Evolutionary conservation across 2,113 vertebrate species (phyloP).

Genomic region (Hippopotamus amphibius): DNA sequence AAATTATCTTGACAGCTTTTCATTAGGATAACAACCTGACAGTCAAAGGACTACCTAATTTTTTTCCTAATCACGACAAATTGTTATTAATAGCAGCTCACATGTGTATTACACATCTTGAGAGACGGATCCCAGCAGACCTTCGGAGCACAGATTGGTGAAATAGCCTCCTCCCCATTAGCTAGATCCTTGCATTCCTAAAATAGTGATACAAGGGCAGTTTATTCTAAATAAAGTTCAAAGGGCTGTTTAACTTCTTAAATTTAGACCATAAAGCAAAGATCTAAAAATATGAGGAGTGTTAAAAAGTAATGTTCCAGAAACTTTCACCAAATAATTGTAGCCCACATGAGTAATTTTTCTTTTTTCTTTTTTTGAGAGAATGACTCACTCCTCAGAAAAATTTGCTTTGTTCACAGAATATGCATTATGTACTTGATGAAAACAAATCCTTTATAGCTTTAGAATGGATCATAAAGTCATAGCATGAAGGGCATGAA

Average conservation of each 20-base stretch:
- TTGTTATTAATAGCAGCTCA: constrained; percentile 70
- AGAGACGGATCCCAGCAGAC: neutral
- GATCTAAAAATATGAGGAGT: constrained; percentile 50
- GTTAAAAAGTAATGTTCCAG: constrained; percentile 58
- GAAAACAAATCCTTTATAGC: neutral
- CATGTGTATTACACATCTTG: neutral
- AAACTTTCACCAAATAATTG: constrained; percentile 63
- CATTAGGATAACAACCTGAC: constrained; percentile 71
- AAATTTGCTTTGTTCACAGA: constrained; percentile 18
- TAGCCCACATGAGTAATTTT: constrained; percentile 46
- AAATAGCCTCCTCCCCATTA: neutral
- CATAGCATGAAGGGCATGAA: neutral
- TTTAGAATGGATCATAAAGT: constrained; percentile 1
- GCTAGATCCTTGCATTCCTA: neutral
- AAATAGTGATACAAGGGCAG: constrained; percentile 8
- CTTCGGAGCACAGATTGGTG: neutral
- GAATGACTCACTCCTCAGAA: constrained; percentile 57
- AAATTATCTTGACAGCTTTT: constrained; percentile 79
- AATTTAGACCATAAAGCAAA: constrained; percentile 59
- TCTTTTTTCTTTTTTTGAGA: neutral
- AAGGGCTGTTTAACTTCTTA: constrained; percentile 22
- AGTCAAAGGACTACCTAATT: constrained; percentile 65
- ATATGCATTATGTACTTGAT: neutral
- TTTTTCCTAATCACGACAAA: constrained; percentile 66
- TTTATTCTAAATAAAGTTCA: constrained; percentile 57